Conservation (phyloP, 64 coral and sea anemone genomes). For the Pocillopora damicornis region DNA sequence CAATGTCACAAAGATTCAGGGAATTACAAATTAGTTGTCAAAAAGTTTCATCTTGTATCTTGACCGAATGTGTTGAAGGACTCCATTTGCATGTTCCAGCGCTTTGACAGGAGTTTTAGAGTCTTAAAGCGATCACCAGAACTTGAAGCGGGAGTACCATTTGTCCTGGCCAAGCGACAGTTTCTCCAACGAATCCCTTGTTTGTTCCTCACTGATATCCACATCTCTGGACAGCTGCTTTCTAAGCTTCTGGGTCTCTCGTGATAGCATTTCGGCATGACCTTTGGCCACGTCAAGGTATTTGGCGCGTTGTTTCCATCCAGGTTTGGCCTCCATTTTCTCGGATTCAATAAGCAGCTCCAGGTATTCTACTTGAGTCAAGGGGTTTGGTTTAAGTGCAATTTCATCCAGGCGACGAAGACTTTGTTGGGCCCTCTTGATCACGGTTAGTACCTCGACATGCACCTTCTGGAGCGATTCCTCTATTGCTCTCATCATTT, state of each 20-base stretch:
- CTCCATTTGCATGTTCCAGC: no score
- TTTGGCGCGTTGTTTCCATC: background rate
- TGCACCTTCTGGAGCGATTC: background rate
- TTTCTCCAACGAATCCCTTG: background rate
- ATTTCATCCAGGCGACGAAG: slow-evolving; percentile 18
- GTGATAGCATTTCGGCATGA: slow-evolving; percentile 7
- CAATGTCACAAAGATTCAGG: no score
- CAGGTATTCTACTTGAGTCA: slow-evolving; percentile 1
- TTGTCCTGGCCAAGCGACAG: background rate
- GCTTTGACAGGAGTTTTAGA: no score
- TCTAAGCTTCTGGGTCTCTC: background rate
- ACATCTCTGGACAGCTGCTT: background rate
- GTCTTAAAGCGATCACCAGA: background rate
- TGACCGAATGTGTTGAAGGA: no score
- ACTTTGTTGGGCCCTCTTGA: background rate
- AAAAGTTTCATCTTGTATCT: no score
- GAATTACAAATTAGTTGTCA: no score
- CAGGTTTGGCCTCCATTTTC: background rate
- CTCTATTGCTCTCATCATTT: background rate
- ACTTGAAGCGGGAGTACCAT: background rate
- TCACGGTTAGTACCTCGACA: background rate
- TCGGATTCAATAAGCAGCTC: slow-evolving; percentile 28
- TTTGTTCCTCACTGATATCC: background rate
- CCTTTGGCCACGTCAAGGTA: slow-evolving; percentile 7
- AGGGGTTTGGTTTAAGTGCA: slow-evolving; percentile 24